A percentile compares a stretch with the other conserved stretches of the same genome.
Evolutionary conservation across 2,113 vertebrate genomes (phyloP).

Genomic region (Albula glossodonta): DNA sequence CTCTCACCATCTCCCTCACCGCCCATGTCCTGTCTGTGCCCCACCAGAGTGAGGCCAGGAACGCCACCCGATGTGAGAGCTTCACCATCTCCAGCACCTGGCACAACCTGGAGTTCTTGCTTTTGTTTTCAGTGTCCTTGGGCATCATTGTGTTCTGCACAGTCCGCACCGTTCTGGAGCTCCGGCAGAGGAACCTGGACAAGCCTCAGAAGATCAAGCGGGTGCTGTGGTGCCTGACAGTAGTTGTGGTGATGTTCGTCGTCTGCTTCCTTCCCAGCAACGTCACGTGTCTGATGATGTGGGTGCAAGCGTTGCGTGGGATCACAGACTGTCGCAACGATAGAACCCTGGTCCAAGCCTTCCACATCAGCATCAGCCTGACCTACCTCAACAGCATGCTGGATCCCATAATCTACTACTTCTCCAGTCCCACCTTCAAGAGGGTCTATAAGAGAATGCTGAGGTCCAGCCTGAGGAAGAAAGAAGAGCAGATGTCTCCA

Average conservation of each 20-base stretch:
- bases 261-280: conserved; percentile 64
- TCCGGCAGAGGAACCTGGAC: conserved; percentile 44
- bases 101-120: conserved; percentile 48
- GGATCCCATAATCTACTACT: conserved; percentile 68
- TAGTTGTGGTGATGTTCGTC: conserved; percentile 51
- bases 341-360: conserved; percentile 35
- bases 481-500: neutral
- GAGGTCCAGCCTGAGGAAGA: neutral
- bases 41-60: neutral
- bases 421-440: conserved; percentile 61
- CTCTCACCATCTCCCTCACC: conserved; percentile 44
- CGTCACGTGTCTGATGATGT: conserved; percentile 60
- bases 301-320: conserved; percentile 39
- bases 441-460: conserved; percentile 45
- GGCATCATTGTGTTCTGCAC: conserved; percentile 52
- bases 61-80: conserved; percentile 59
- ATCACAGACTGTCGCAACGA: conserved; percentile 24
- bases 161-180: conserved; percentile 40
- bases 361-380: conserved; percentile 60
- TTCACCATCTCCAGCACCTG: conserved; percentile 39
- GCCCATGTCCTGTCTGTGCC: conserved; percentile 42
- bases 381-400: conserved; percentile 68
- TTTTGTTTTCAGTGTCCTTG: conserved; percentile 53
- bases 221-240: conserved; percentile 25
- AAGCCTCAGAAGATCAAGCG: conserved; percentile 38